A percentile compares a stretch with the other conserved stretches of the same genome.
These are phyloP conservation scores for Sarcophaga bullata DNA, from an alignment of 1,140 invertebrate genomes.

Conservation along the genomic window DNA sequence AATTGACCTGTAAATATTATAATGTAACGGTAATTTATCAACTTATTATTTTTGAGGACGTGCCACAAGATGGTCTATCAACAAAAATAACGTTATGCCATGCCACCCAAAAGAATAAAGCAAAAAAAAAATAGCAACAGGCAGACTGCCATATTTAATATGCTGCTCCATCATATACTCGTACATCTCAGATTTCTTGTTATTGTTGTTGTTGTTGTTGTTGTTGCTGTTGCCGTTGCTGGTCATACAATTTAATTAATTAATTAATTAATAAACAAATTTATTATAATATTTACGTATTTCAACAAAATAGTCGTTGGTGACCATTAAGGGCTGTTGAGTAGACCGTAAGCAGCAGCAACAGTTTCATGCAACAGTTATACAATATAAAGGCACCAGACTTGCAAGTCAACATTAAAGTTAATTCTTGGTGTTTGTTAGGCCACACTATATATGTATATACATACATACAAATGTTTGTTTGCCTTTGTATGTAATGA, in stretches of 20 bases:
- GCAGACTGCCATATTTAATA: too few species aligned
- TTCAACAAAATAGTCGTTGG: background rate
- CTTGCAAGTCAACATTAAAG: too few species aligned
- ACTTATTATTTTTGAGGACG: slow-evolving; percentile 14
- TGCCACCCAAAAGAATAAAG: background rate
- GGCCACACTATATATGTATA: too few species aligned
- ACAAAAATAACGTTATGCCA: background rate
- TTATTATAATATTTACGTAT: slow-evolving; percentile 30
- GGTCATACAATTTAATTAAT: slow-evolving; percentile 31
- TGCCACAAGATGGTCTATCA: slow-evolving; percentile 11
- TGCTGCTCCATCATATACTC: background rate
- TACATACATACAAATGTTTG: too few species aligned
- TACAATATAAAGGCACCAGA: too few species aligned
- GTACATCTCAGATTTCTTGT: background rate
- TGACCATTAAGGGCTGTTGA: too few species aligned
- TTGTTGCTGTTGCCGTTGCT: background rate
- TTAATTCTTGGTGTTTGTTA: too few species aligned
- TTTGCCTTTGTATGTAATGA: too few species aligned
- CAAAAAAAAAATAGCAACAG: too few species aligned
- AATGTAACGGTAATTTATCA: slow-evolving; percentile 40
- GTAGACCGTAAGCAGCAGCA: too few species aligned
- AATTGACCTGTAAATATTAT: slow-evolving; percentile 34
- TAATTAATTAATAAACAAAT: slow-evolving; percentile 36
- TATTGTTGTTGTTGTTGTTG: background rate
- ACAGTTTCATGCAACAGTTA: too few species aligned